These are phyloP conservation scores for Mactromeris polynyma DNA, from an alignment of 2,888 invertebrate genomes.

Conservation along the genomic window DNA sequence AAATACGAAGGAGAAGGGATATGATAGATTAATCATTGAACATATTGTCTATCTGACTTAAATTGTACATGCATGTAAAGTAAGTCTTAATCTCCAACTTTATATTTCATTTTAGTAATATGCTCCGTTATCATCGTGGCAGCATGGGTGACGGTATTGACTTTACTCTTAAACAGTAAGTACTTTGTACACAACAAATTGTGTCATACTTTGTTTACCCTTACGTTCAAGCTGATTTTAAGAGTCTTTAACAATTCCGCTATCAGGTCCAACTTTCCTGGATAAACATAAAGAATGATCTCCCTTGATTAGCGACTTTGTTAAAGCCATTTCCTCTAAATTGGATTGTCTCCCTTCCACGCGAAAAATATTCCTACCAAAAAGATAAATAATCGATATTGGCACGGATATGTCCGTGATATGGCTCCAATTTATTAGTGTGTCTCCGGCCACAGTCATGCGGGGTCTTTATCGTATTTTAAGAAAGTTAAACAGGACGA, in stretches of 20 bases:
- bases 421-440: no score
- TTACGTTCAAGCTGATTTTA: background rate
- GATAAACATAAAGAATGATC: no score
- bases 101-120: constrained; percentile 23
- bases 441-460: no score
- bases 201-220: background rate
- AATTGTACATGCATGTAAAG: background rate
- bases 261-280: no score
- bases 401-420: no score
- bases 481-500: no score
- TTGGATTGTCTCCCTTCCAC: no score
- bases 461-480: no score
- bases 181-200: background rate
- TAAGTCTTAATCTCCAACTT: background rate
- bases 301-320: no score
- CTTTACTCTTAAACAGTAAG: constrained; percentile 28
- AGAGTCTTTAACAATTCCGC: background rate
- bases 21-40: background rate
- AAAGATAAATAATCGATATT: no score
- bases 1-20: background rate
- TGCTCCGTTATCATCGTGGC: constrained; percentile 24
- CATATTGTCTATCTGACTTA: background rate
- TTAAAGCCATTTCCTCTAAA: no score
- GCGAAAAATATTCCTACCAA: no score
- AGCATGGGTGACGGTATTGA: constrained; percentile 31